Conservation (phyloP, 2,113 vertebrate species). For the Callipepla squamata region DNA sequence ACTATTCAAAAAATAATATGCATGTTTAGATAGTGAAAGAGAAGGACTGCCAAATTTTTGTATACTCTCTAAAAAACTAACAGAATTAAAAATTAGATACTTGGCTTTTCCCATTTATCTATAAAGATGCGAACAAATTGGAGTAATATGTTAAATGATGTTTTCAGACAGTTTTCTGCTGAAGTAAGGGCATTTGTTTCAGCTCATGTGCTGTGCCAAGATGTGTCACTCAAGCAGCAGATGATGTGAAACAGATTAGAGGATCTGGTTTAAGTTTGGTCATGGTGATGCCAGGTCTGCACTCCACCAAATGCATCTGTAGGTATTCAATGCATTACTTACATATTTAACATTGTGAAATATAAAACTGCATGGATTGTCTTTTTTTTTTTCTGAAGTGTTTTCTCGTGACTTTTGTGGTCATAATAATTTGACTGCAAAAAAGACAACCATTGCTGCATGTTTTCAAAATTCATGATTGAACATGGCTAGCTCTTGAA, state of each 20-base stretch:
- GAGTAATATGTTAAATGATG: background rate
- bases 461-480: background rate
- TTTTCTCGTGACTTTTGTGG: background rate
- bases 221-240: background rate
- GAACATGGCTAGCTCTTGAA: background rate
- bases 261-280: background rate
- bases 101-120: background rate
- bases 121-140: background rate
- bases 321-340: background rate
- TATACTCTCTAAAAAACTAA: background rate
- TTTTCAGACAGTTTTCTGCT: background rate
- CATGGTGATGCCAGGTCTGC: accelerated
- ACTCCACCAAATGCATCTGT: too few species aligned
- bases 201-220: background rate
- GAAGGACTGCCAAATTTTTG: background rate
- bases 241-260: background rate
- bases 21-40: background rate
- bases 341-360: background rate
- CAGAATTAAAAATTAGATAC: background rate
- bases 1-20: background rate
- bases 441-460: background rate
- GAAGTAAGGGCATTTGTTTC: background rate
- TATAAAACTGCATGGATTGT: background rate
- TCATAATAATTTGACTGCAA: background rate
- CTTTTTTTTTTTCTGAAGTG: background rate